phyloP scores from a whole-genome alignment of 2,113 vertebrate genomes.

The Leucopsar rothschildi region DNA sequence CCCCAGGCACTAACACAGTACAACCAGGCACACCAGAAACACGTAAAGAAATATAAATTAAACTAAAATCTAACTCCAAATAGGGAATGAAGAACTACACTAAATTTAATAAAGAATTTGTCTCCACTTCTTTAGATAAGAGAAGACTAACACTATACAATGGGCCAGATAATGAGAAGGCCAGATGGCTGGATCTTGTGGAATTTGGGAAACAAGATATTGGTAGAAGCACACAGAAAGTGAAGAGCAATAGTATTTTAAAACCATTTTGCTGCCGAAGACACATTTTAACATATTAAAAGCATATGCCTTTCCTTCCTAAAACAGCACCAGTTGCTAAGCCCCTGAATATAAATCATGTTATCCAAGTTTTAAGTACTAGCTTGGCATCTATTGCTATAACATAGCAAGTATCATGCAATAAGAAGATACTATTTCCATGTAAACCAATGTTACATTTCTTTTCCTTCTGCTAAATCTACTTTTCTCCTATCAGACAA shows the following conservation, averaged over 20 bases:
- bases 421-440: background rate
- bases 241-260: background rate
- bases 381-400: background rate
- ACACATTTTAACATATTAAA: slow-evolving; percentile 22
- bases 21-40: background rate
- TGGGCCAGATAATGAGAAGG: background rate
- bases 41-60: background rate
- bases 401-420: background rate
- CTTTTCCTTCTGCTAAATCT: background rate
- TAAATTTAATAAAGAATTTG: background rate
- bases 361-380: background rate
- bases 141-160: background rate
- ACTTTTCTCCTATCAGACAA: background rate
- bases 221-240: background rate
- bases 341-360: background rate
- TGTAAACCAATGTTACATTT: background rate
- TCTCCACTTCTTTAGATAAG: background rate
- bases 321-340: background rate
- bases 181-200: background rate
- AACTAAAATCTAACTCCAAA: background rate
- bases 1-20: background rate
- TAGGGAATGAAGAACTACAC: background rate
- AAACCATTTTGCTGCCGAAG: background rate
- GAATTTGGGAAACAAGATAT: background rate
- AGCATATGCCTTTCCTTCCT: slow-evolving; percentile 8